Evolutionary conservation across 2,113 vertebrate species (phyloP).

Genomic region (Entosphenus tridentatus): DNA sequence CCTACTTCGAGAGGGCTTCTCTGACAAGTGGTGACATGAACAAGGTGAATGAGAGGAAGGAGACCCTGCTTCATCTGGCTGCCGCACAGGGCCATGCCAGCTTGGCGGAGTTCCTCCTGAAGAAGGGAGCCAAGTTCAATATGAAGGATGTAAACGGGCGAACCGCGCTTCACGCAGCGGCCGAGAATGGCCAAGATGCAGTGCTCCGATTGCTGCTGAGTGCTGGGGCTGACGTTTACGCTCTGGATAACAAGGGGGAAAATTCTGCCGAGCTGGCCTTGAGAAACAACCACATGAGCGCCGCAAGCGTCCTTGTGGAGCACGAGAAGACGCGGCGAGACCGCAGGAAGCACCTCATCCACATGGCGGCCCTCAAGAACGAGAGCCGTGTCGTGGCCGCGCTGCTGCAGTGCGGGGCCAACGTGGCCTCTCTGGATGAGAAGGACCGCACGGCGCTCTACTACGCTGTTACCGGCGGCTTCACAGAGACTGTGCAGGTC

Average conservation of each 20-base stretch:
- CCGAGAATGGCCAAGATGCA: constrained; percentile 19
- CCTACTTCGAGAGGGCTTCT: constrained; percentile 15
- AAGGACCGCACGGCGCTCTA: constrained; percentile 23
- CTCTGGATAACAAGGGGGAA: constrained; percentile 18
- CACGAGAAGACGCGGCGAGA: constrained; percentile 21
- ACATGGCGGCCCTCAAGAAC: constrained; percentile 23
- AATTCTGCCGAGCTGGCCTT: constrained; percentile 24
- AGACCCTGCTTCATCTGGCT: constrained; percentile 31
- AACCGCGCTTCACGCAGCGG: constrained; percentile 31
- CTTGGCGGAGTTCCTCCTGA: constrained; percentile 23
- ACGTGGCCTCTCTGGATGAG: constrained; percentile 17
- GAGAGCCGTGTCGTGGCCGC: constrained; percentile 20
- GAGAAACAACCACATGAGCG: constrained; percentile 16
- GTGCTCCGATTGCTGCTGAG: constrained; percentile 16
- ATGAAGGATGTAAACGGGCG: constrained; percentile 21
- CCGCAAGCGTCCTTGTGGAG: constrained; percentile 19
- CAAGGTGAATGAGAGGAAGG: constrained; percentile 13
- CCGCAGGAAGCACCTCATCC: constrained; percentile 23
- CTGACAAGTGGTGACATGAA: constrained; percentile 17
- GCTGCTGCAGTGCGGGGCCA: constrained; percentile 23
- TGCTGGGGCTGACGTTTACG: constrained; percentile 20
- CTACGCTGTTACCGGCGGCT: constrained; percentile 22
- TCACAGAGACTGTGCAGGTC: constrained; percentile 19
- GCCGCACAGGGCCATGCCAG: constrained; percentile 20
- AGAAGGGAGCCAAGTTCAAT: constrained; percentile 22